Evolutionary conservation across 2,113 vertebrate species (phyloP), one percentile per base, ranked within the genome.

Genomic region (Lagopus leucura): DNA sequence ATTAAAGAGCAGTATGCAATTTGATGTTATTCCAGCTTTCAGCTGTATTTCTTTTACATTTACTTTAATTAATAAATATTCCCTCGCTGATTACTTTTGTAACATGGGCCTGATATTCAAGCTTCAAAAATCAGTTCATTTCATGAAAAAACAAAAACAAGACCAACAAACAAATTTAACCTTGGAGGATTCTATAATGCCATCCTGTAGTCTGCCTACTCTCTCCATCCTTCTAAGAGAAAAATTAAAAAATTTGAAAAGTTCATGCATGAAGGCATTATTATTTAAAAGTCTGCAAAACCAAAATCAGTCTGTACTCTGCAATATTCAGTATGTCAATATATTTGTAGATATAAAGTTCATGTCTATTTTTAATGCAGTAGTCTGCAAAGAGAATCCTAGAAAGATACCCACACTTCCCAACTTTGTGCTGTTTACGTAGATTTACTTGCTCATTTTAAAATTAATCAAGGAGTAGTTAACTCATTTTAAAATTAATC

Each of bases 21-120:
- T 92, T 88, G 64, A 58, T 71, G 73, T 93, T 92, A 66, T 88
- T 92, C 92, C 91, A 88, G 78, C 66, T 88, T 70, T 84, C 34
- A 70, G 40, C 5, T 82, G 66, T 76, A 76, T 73, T 82, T 77
- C 18, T 80, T 79, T 77, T 54, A 15, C 3, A 82, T 74, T 80
- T 82, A 28, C 74, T 84, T 76, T 8, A 74, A 95, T 92, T 93
- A 93, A 69, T 65, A 92, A 87, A 36, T 58, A 75, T 70, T 77
- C 78, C 76, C 85, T 86, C 79, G 90, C 45, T 89, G 38, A n/a
- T 48, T 61, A 47, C 52, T 92, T 94, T 25, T 18, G 21, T 63
- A 92, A 88, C n/a, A 88, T 6, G 82, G 55, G 66, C 66, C 11
- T 89, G 89, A 94, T 89, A 92, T 28, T 40, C 47, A 90, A 83